Conservation (phyloP, 2,797 vertebrate genomes). For the Hephaestus fuliginosus region DNA sequence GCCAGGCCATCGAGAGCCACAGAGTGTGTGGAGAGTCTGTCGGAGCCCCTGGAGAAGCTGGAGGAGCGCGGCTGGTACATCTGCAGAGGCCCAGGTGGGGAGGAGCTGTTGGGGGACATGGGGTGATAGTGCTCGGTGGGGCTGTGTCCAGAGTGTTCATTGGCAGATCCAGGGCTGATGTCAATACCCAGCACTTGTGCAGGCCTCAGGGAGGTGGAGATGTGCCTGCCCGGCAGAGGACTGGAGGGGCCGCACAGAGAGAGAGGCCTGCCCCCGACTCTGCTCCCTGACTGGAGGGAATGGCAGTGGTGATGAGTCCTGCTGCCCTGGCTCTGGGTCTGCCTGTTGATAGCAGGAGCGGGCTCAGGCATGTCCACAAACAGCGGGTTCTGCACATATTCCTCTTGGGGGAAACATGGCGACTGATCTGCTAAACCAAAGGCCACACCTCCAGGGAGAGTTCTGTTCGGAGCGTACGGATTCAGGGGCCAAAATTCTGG, state of each 20-base stretch:
- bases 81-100: constrained; percentile 65
- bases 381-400: constrained; percentile 80
- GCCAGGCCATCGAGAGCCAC: constrained; percentile 70
- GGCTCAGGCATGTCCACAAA: constrained; percentile 83
- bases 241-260: constrained; percentile 90
- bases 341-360: constrained; percentile 85
- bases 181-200: constrained; percentile 78
- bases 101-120: constrained; percentile 79
- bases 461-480: constrained; percentile 85
- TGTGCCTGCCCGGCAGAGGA: constrained; percentile 86
- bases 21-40: constrained; percentile 82
- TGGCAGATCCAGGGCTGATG: constrained; percentile 69
- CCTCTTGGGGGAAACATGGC: constrained; percentile 78
- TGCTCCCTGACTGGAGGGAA: constrained; percentile 85
- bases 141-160: constrained; percentile 78
- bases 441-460: constrained; percentile 85
- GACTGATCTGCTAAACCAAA: constrained; percentile 70
- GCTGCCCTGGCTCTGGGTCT: constrained; percentile 88
- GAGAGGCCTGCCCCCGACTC: constrained; percentile 80
- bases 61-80: constrained; percentile 82
- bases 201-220: constrained; percentile 80
- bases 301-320: constrained; percentile 93
- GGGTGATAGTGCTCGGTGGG: constrained; percentile 73
- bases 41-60: constrained; percentile 85
- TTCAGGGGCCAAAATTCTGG: constrained; percentile 83